Conservation (phyloP, 2,113 vertebrate species). For the Accipiter cooperii region DNA sequence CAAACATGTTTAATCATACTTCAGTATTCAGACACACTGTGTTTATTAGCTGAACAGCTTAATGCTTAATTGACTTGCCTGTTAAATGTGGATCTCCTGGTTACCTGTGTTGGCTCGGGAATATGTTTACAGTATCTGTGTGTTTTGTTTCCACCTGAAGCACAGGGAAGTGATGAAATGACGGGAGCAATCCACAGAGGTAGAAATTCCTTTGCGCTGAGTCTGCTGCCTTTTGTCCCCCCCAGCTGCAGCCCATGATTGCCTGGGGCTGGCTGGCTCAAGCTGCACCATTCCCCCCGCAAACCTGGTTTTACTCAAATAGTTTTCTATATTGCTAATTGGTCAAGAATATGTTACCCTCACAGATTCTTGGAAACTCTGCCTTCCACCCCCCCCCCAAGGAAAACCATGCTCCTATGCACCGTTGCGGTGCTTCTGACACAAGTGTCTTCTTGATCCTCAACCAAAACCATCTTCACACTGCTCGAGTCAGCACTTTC, state of each 20-base stretch:
- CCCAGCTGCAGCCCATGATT: neutral
- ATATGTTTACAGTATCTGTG: neutral
- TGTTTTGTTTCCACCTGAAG: constrained; percentile 20
- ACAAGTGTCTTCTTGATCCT: neutral
- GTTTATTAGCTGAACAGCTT: neutral
- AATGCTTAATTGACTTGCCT: neutral
- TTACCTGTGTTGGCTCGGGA: neutral
- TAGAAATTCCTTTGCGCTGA: constrained; percentile 48
- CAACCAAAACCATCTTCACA: neutral
- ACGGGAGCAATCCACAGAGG: neutral
- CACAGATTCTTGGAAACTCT: neutral
- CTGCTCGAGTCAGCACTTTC: neutral
- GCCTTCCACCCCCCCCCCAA: neutral
- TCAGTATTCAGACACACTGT: neutral
- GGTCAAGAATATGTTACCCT: neutral
- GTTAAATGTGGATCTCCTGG: neutral
- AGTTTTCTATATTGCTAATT: neutral
- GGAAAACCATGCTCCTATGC: neutral
- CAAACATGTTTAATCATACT: neutral
- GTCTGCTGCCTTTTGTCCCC: neutral
- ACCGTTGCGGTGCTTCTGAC: neutral
- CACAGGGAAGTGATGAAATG: neutral
- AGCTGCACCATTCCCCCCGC: neutral
- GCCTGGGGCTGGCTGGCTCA: too few species aligned
- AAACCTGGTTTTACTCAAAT: neutral